A percentile compares a stretch with the other conserved stretches of the same genome.
phyloP scores from a whole-genome alignment of 2,113 vertebrate species.

The Cheirogaleus medius region DNA sequence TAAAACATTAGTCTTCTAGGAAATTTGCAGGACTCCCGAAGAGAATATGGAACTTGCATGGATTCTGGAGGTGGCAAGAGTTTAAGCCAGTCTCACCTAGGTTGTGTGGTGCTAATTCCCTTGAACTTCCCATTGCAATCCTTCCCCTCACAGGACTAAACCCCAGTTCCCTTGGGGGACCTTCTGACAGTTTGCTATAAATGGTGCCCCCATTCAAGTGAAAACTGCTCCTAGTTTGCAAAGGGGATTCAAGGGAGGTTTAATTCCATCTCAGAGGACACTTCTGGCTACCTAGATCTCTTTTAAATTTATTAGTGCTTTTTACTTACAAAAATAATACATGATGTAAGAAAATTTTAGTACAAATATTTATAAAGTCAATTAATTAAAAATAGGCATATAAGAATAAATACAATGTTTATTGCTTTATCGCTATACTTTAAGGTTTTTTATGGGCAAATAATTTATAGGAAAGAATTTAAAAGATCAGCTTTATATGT shows the following conservation, averaged over 20 bases:
- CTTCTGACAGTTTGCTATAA: not conserved
- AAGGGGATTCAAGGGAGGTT: not conserved
- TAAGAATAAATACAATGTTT: not conserved
- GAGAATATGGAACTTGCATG: not conserved
- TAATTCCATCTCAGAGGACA: not conserved
- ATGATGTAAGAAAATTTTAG: not conserved
- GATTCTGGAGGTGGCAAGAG: not conserved
- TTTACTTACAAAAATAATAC: not conserved
- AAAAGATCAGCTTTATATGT: not conserved
- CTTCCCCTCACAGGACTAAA: not conserved
- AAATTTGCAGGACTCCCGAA: not conserved
- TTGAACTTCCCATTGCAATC: not conserved
- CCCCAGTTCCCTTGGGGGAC: accelerated
- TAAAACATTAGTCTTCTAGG: not conserved
- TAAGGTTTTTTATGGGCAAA: not conserved
- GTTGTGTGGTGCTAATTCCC: not conserved
- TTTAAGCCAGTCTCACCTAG: not conserved
- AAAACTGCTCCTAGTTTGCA: not conserved
- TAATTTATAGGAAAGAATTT: not conserved
- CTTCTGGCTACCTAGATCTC: not conserved
- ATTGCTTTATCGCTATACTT: not conserved
- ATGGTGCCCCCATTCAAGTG: accelerated
- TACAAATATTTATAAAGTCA: not conserved
- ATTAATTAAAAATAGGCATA: not conserved
- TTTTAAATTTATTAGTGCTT: not conserved